phyloP scores from a whole-genome alignment of 2,888 invertebrate species.

The Epinotia nisella region DNA sequence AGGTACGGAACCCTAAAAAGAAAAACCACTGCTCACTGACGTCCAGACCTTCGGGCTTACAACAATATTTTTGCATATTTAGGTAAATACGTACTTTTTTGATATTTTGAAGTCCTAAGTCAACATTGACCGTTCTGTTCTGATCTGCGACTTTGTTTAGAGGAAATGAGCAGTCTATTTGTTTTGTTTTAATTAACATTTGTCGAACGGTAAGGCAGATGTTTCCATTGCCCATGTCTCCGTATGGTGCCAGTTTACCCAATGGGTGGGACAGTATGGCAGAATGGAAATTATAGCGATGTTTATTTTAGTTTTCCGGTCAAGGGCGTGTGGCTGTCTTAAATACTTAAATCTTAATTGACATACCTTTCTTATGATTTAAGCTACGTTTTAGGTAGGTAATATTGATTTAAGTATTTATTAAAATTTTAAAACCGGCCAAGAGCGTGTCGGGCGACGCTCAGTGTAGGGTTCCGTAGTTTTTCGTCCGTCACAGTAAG shows the following conservation, averaged over 20 bases:
- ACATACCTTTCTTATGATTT: too few species aligned
- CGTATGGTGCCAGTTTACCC: neutral
- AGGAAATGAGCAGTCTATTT: conserved; percentile 40
- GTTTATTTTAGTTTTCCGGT: conserved; percentile 20
- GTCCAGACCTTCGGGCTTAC: too few species aligned
- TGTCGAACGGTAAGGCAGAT: conserved; percentile 19
- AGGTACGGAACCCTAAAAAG: too few species aligned
- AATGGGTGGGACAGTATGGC: neutral
- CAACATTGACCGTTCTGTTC: conserved; percentile 6
- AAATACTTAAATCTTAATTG: too few species aligned
- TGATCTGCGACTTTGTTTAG: conserved; percentile 28
- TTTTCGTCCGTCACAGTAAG: too few species aligned
- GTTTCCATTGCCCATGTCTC: conserved; percentile 27
- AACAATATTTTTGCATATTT: too few species aligned
- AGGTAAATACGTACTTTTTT: neutral
- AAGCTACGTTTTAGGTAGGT: too few species aligned
- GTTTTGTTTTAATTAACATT: conserved; percentile 41
- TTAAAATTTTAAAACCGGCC: too few species aligned
- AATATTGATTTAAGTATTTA: too few species aligned
- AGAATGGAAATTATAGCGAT: conserved; percentile 6
- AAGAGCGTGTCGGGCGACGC: too few species aligned
- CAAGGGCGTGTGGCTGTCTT: neutral
- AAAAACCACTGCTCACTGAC: too few species aligned
- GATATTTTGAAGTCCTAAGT: neutral
- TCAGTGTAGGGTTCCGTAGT: too few species aligned